Conservation (phyloP, 2,797 vertebrate species). For the Moxostoma hubbsi region DNA sequence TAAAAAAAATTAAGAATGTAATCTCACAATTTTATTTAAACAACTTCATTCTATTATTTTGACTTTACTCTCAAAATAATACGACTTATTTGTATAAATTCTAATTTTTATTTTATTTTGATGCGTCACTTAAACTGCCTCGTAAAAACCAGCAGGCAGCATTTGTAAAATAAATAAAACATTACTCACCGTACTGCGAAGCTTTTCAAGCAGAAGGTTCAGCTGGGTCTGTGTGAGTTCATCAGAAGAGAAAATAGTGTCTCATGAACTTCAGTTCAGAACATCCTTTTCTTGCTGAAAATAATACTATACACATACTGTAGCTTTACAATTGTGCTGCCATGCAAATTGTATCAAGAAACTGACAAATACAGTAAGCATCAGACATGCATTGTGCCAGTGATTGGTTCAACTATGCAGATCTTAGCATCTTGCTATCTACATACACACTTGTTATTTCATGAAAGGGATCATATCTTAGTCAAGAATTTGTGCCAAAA, state of each 20-base stretch:
- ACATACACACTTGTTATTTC: background rate
- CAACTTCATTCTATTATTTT: too few relatives aligned
- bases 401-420: slow-evolving; percentile 24
- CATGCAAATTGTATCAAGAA: slow-evolving; percentile 25
- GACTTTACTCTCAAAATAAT: too few relatives aligned
- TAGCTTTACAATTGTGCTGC: background rate
- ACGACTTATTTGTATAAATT: too few relatives aligned
- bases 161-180: background rate
- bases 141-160: too few relatives aligned
- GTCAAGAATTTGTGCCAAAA: too few relatives aligned
- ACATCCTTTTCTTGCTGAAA: background rate
- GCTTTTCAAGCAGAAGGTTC: slow-evolving; percentile 95
- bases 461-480: background rate
- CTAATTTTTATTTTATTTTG: too few relatives aligned
- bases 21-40: too few relatives aligned
- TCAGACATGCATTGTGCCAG: slow-evolving; percentile 26
- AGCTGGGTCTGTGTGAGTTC: slow-evolving; percentile 88
- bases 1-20: too few relatives aligned
- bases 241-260: slow-evolving; percentile 37
- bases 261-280: background rate
- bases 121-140: too few relatives aligned
- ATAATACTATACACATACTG: background rate
- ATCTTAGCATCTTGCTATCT: slow-evolving; percentile 6
- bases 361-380: slow-evolving; percentile 1
- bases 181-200: slow-evolving; percentile 93